phyloP scores from a whole-genome alignment of 2,113 vertebrate species.

The Labeo rohita region DNA sequence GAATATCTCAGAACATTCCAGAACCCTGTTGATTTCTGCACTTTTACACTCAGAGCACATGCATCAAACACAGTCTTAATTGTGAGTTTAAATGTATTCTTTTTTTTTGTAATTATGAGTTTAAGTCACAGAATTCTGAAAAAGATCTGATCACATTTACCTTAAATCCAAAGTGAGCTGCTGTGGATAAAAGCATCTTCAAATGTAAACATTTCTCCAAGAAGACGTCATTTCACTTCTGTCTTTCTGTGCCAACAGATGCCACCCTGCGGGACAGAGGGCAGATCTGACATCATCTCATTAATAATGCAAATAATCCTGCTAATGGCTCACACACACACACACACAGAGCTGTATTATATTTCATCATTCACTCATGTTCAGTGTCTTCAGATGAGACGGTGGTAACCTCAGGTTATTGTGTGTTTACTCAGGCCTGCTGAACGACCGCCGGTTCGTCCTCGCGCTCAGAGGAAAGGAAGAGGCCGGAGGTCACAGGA shows the following conservation, averaged over 20 bases:
- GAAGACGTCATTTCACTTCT: neutral
- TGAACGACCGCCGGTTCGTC: neutral
- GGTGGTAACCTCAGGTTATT: neutral
- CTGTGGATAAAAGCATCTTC: too few relatives aligned
- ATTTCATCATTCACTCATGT: neutral
- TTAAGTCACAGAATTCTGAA: too few relatives aligned
- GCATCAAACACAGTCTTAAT: too few relatives aligned
- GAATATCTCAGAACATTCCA: conserved; percentile 1
- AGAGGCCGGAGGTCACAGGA: neutral
- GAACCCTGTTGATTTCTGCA: neutral
- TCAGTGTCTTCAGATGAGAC: neutral
- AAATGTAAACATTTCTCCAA: neutral
- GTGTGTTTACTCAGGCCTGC: neutral
- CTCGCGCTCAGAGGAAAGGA: neutral
- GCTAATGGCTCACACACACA: neutral
- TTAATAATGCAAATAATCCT: neutral
- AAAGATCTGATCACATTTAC: too few relatives aligned
- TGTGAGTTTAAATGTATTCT: too few relatives aligned
- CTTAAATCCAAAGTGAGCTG: too few relatives aligned
- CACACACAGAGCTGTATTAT: neutral
- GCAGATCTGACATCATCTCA: neutral
- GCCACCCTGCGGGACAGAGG: neutral
- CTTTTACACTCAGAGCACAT: neutral
- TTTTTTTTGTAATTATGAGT: too few relatives aligned
- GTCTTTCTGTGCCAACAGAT: neutral